Evolutionary conservation across 2,113 vertebrate species (phyloP).

Genomic region (Thermophis baileyi): DNA sequence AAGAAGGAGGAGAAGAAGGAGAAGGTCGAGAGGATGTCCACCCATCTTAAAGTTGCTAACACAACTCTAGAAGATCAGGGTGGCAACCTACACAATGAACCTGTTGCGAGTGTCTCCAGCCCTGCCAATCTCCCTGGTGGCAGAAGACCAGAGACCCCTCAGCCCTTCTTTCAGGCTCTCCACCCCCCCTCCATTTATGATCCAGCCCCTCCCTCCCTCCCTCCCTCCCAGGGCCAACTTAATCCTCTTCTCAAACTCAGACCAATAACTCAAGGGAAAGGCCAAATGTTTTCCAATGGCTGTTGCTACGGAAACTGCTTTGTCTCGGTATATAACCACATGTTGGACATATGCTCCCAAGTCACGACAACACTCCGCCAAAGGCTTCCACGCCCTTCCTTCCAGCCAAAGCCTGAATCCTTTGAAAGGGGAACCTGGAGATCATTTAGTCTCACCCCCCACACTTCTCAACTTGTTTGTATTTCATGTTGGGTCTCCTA

Average conservation of each 20-base stretch:
- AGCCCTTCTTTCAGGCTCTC: neutral
- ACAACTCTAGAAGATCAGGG: neutral
- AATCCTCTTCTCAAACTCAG: neutral
- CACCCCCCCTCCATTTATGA: neutral
- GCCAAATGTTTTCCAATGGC: neutral
- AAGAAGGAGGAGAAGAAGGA: neutral
- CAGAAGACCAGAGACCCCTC: neutral
- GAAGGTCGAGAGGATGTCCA: neutral
- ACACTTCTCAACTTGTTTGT: neutral
- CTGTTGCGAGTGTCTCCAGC: neutral
- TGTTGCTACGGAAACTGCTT: neutral
- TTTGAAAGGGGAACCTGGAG: neutral
- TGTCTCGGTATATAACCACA: neutral
- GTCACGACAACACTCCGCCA: no score
- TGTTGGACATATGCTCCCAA: slow-evolving; percentile 3
- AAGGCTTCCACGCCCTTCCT: neutral
- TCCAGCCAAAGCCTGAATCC: no score
- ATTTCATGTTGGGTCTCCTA: neutral
- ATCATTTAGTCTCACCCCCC: neutral
- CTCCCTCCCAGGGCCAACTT: neutral
- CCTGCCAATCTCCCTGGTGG: neutral
- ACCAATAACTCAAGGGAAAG: slow-evolving; percentile 2
- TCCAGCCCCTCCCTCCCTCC: neutral
- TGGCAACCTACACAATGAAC: neutral
- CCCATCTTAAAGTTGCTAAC: neutral